Base-by-base conservation (phyloP, 2,113 vertebrate genomes). In the Gobiocypris rarus region DNA sequence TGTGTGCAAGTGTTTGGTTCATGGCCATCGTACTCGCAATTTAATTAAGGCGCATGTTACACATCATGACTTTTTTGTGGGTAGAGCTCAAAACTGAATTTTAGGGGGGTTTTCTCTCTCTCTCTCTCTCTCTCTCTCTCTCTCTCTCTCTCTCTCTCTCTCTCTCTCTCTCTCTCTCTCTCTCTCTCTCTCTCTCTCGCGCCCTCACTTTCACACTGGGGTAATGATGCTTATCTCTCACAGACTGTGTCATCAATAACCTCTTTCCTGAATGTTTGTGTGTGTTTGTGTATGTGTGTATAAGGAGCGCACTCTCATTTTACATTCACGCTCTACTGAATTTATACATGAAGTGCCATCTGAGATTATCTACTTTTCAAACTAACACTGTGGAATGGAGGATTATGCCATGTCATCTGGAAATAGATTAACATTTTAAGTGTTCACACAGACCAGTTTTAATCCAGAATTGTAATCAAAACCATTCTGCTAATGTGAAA, bases 211-310 rank as follows among this genome's bases (percentile, higher is more conserved):
- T 31, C 41, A 19, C 82, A 65, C 56, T 83, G 19, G 41, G 17
- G 54, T 61, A 59, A 71, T 73, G 81, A 82, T 71, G 81, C 81
- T 82, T 82, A 43, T 82, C 81, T 56, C 22, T 58, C 3, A 9
- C 81, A 71, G 67, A 73, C 81, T 82, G 63, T 52, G 31, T 26
- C 81, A 73, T 82, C 50, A 82, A 73, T 82, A 82, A 73, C 5
- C 50, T 70, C 11, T 58, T 43, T 50, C 26, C 22, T 74, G 84
- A 81, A 82, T 84, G 58, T 81, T 59, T 81, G 70, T 83, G 70
- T 61, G 56, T 83, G 76, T 34, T n/a, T n/a, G n/a, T n/a, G n/a
- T n/a, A n/a, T n/a, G n/a, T n/a, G 79, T 58, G 74, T 73, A 54
- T 63, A 15, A 19, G 31, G 50, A 59, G 24, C 56, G 41, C 43